Percentiles rank a stretch among this genome's conserved stretches.
These are phyloP conservation scores for mouse (Mus musculus) DNA, from an alignment of 2,113 vertebrate genomes.

Conservation along the genomic window DNA sequence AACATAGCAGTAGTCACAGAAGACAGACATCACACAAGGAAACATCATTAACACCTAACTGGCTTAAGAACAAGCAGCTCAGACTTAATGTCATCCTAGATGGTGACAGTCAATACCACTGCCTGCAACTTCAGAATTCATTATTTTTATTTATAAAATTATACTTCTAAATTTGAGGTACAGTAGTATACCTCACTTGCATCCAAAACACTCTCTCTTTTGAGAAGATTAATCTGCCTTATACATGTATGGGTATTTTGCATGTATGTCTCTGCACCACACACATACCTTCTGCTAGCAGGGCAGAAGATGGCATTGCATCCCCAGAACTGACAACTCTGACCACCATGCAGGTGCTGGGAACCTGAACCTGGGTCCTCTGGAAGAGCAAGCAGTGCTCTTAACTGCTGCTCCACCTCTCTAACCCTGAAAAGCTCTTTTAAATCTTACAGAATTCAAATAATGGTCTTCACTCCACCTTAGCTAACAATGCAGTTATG, in stretches of 20 bases:
- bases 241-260: background rate
- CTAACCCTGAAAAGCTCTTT: slow-evolving; percentile 45
- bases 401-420: background rate
- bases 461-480: slow-evolving; percentile 28
- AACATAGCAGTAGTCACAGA: slow-evolving; percentile 29
- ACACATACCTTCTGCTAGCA: background rate
- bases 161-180: slow-evolving; percentile 22
- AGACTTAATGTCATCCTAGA: background rate
- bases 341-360: too few relatives aligned
- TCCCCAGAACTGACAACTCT: background rate
- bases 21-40: slow-evolving; percentile 13
- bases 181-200: background rate
- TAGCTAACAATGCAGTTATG: slow-evolving; percentile 70
- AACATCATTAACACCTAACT: slow-evolving; percentile 21
- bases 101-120: slow-evolving; percentile 5
- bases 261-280: background rate
- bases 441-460: slow-evolving; percentile 58
- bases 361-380: background rate
- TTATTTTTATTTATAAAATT: background rate
- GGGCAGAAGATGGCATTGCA: background rate
- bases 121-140: background rate
- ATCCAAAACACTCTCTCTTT: background rate
- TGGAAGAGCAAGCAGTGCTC: background rate
- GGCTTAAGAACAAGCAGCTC: background rate
- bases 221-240: background rate